A percentile compares a stretch with the other conserved stretches of the same genome.
phyloP scores from a whole-genome alignment of 2,113 vertebrate species.

The Chloebia gouldiae region DNA sequence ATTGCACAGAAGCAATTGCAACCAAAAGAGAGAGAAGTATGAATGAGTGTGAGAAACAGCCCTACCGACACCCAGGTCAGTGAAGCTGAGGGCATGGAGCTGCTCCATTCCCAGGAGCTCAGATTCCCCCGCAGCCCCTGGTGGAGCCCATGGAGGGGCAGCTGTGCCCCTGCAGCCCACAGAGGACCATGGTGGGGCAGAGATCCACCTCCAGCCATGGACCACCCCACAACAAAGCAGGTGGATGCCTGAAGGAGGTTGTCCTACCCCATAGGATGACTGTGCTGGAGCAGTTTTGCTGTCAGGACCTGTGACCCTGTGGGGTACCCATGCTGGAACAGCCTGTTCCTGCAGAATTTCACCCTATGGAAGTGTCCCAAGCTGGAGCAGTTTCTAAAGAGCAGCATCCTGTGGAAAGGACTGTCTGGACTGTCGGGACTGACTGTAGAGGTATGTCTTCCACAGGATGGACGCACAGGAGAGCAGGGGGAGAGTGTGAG shows the following conservation, averaged over 20 bases:
- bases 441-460: not conserved
- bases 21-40: not conserved
- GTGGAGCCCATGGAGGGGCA: not conserved
- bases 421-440: not conserved
- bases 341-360: not conserved
- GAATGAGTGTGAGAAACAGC: not conserved
- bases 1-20: not conserved
- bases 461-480: not conserved
- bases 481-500: not conserved
- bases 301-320: not conserved
- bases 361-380: not conserved
- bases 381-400: not conserved
- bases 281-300: not conserved
- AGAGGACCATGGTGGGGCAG: accelerated
- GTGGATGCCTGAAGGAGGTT: not conserved
- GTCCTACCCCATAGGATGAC: not conserved
- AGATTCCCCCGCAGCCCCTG: not conserved
- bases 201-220: not conserved
- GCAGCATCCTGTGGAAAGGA: not conserved
- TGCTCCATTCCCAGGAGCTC: not conserved
- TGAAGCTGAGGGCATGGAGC: not conserved
- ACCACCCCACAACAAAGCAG: not conserved
- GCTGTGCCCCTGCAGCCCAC: not conserved
- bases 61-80: not conserved
- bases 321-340: accelerated